Evolutionary conservation across 2,888 invertebrate genomes (phyloP).

Genomic region (Petrolisthes manimaculis): DNA sequence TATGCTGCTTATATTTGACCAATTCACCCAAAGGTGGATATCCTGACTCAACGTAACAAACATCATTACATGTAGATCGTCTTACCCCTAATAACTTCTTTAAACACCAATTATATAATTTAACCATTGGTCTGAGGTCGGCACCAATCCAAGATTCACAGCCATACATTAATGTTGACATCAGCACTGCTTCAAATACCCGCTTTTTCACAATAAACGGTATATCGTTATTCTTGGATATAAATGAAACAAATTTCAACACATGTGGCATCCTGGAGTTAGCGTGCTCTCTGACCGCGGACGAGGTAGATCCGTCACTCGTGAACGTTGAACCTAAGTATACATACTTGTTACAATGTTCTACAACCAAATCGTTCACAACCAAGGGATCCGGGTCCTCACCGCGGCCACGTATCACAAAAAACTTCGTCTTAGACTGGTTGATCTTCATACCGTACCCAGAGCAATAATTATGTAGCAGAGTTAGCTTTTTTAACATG

Average conservation of each 20-base stretch:
- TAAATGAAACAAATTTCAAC: conserved; percentile 14
- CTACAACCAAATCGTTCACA: conserved; percentile 17
- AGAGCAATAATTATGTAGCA: neutral
- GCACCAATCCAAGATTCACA: too few relatives aligned
- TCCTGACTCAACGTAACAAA: too few relatives aligned
- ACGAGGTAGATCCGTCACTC: conserved; percentile 15
- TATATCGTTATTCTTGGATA: conserved; percentile 18
- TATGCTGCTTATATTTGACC: too few relatives aligned
- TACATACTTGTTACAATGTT: conserved; percentile 11
- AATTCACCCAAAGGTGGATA: too few relatives aligned
- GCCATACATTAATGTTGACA: too few relatives aligned
- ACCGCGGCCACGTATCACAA: neutral
- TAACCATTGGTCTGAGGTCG: too few relatives aligned
- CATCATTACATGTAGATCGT: too few relatives aligned
- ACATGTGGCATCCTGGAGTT: conserved; percentile 10
- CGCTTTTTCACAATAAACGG: conserved; percentile 13
- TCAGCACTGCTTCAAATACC: neutral
- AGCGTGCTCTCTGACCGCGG: conserved; percentile 24
- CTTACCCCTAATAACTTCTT: too few relatives aligned
- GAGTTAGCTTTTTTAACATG: neutral
- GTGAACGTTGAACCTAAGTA: conserved; percentile 26
- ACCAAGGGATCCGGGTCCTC: conserved; percentile 9
- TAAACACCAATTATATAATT: too few relatives aligned
- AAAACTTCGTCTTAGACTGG: conserved; percentile 10
- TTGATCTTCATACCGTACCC: conserved; percentile 27